phyloP scores from a whole-genome alignment of 2,888 invertebrate genomes.

The Cactoblastis cactorum region DNA sequence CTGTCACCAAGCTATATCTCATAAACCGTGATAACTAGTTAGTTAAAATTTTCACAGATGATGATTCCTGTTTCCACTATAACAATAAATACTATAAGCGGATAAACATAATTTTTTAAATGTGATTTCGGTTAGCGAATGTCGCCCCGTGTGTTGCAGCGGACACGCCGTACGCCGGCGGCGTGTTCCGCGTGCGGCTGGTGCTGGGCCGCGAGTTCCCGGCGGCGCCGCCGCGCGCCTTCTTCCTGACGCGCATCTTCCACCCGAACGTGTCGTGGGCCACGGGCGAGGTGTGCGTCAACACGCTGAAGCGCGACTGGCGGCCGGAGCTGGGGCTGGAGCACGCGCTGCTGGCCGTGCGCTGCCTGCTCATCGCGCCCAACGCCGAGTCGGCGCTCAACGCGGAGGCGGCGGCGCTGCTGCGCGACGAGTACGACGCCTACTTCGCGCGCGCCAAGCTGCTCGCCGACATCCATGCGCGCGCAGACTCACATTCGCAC shows the following conservation, averaged over 20 bases:
- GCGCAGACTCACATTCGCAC: conserved; percentile 31
- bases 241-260: conserved; percentile 96
- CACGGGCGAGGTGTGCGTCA: conserved; percentile 96
- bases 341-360: conserved; percentile 93
- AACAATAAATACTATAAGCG: too few species aligned
- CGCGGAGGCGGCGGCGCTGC: conserved; percentile 96
- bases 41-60: too few species aligned
- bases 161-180: conserved; percentile 94
- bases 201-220: conserved; percentile 96
- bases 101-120: too few species aligned
- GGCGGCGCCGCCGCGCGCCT: conserved; percentile 93
- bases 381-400: conserved; percentile 98
- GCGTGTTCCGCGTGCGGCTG: conserved; percentile 93
- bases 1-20: too few species aligned
- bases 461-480: conserved; percentile 68
- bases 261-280: conserved; percentile 96
- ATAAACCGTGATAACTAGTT: too few species aligned
- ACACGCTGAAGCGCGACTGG: conserved; percentile 98
- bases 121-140: too few species aligned
- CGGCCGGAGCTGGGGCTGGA: conserved; percentile 96
- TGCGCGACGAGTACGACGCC: conserved; percentile 95
- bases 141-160: conserved; percentile 79
- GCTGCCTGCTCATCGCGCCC: conserved; percentile 97
- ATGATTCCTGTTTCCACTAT: too few species aligned
- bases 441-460: conserved; percentile 83